Conservation (phyloP, 2,888 invertebrate genomes). For the Ceraclea dissimilis region DNA sequence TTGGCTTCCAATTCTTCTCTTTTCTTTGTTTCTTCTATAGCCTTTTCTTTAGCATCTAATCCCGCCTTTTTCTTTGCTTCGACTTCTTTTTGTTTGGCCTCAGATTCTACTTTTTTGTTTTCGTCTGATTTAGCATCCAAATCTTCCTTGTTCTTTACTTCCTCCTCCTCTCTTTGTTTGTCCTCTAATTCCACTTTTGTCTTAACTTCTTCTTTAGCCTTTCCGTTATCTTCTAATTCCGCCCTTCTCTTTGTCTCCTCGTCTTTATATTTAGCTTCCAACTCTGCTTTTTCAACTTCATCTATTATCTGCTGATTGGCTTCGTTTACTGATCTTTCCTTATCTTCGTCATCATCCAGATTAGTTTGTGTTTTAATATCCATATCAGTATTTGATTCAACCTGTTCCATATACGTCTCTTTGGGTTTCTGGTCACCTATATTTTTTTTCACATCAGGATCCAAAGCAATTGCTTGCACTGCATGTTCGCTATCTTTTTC, state of each 20-base stretch:
- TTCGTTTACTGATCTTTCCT: conserved; percentile 5
- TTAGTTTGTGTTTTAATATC: conserved; percentile 8
- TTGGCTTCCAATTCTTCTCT: conserved; percentile 19
- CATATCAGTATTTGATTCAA: conserved; percentile 2
- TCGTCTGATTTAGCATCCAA: conserved; percentile 18
- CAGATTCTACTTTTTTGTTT: neutral
- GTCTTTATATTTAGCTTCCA: conserved; percentile 1
- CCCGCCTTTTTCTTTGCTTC: conserved; percentile 21
- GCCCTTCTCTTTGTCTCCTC: conserved; percentile 6
- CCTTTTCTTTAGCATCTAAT: conserved; percentile 22
- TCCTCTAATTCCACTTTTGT: conserved; percentile 21
- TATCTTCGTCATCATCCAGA: conserved; percentile 8
- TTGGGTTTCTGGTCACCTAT: neutral
- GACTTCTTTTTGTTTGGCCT: conserved; percentile 9
- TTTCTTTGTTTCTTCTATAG: neutral
- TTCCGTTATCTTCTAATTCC: conserved; percentile 23
- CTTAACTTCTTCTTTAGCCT: conserved; percentile 3
- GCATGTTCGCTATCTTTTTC: conserved; percentile 8
- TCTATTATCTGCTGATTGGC: conserved; percentile 11
- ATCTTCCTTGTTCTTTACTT: conserved; percentile 15
- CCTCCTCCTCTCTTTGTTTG: neutral
- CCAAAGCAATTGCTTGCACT: neutral
- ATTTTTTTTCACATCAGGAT: neutral
- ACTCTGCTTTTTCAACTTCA: neutral
- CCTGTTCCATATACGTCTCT: too few relatives aligned